Evolutionary conservation across 1,140 invertebrate genomes (phyloP).

Genomic region (Rhagoletis zephyria): DNA sequence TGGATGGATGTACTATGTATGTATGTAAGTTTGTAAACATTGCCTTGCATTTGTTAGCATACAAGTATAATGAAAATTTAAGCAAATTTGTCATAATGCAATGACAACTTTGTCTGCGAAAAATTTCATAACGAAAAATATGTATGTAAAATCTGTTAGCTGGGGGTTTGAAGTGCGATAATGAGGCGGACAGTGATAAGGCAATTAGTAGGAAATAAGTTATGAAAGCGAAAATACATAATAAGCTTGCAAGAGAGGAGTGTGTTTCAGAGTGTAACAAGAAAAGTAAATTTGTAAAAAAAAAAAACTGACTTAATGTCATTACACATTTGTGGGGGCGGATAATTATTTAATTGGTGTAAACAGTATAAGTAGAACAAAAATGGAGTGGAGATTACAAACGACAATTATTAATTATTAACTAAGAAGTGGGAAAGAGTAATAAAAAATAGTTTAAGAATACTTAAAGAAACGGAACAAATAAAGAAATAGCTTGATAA

Average conservation of each 20-base stretch:
- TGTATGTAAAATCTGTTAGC: not conserved
- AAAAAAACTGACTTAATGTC: not conserved
- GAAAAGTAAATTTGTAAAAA: not conserved
- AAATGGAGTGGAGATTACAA: no score
- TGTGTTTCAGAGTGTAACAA: not conserved
- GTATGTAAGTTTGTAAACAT: not conserved
- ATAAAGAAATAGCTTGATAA: no score
- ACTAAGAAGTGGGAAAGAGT: no score
- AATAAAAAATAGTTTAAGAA: no score
- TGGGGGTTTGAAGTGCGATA: not conserved
- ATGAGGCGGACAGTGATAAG: slow-evolving; percentile 12
- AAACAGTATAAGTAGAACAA: not conserved
- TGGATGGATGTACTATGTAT: not conserved
- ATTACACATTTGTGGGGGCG: not conserved
- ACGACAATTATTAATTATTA: no score
- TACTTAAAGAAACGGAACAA: no score
- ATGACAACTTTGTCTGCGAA: slow-evolving; percentile 45
- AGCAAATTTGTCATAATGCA: slow-evolving; percentile 52
- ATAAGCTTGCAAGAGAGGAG: not conserved
- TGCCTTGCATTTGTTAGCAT: not conserved
- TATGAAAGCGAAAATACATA: slow-evolving; percentile 32
- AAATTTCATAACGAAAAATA: slow-evolving; percentile 15
- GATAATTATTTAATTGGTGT: not conserved
- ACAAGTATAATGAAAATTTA: slow-evolving; percentile 44
- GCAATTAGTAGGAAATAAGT: slow-evolving; percentile 22